Percentiles rank a stretch among this genome's conserved stretches.
Evolutionary conservation across 2,888 invertebrate genomes (phyloP).

Genomic region (Sesia apiformis): DNA sequence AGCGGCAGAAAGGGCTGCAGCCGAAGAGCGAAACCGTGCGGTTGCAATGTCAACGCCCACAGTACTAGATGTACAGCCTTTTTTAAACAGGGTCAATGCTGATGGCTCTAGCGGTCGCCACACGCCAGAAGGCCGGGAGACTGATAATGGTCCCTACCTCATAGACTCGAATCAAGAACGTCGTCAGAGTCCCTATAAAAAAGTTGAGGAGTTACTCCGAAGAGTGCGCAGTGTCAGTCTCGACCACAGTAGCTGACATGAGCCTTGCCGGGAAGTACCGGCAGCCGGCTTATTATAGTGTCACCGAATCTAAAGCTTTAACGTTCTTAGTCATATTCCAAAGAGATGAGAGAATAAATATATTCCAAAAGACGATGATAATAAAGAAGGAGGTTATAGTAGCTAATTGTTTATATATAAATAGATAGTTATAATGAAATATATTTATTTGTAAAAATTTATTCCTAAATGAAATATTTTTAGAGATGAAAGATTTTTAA

Average conservation of each 20-base stretch:
- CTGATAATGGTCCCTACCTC: slow-evolving; percentile 50
- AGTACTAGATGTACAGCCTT: slow-evolving; percentile 53
- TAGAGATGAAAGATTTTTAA: slow-evolving; percentile 16
- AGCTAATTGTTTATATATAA: background rate
- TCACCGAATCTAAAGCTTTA: slow-evolving; percentile 34
- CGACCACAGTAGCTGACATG: slow-evolving; percentile 69
- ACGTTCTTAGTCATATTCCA: slow-evolving; percentile 7
- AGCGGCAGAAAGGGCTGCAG: slow-evolving; percentile 38
- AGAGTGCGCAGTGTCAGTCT: slow-evolving; percentile 54
- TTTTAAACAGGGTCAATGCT: slow-evolving; percentile 34
- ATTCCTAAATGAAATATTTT: slow-evolving; percentile 12
- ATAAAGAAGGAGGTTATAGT: background rate
- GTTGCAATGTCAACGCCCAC: slow-evolving; percentile 21
- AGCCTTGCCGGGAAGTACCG: slow-evolving; percentile 55
- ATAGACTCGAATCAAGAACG: slow-evolving; percentile 45
- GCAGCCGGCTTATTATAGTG: slow-evolving; percentile 27
- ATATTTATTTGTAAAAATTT: slow-evolving; percentile 6
- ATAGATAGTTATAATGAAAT: background rate
- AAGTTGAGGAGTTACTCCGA: slow-evolving; percentile 56
- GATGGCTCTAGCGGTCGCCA: slow-evolving; percentile 53
- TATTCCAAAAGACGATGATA: background rate
- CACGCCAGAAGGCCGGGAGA: slow-evolving; percentile 53
- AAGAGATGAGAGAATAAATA: slow-evolving; percentile 2
- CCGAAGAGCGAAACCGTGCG: slow-evolving; percentile 29
- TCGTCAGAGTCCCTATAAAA: slow-evolving; percentile 60